phyloP scores from a whole-genome alignment of 2,888 invertebrate species.

The Oxyteleia sp. region DNA sequence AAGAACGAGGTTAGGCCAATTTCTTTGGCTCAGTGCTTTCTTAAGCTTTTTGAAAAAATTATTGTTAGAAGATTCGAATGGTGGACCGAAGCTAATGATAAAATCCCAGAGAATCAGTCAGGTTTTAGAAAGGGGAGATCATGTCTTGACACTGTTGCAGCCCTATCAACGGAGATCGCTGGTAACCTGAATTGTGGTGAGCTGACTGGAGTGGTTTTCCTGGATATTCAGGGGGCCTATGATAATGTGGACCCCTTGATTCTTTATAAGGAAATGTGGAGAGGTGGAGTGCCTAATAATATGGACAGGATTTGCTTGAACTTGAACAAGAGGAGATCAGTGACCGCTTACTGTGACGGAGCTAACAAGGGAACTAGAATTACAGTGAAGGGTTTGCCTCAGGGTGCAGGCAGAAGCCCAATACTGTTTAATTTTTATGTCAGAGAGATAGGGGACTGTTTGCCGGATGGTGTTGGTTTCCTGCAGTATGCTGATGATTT shows the following conservation, averaged over 20 bases:
- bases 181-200: too few relatives aligned
- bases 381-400: too few relatives aligned
- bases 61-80: conserved; percentile 8
- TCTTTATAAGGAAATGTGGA: conserved; percentile 29
- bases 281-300: too few relatives aligned
- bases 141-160: conserved; percentile 17
- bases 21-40: conserved; percentile 29
- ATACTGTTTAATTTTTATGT: too few relatives aligned
- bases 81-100: conserved; percentile 4
- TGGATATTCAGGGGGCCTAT: conserved; percentile 23
- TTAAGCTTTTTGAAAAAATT: conserved; percentile 55
- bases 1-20: conserved; percentile 15
- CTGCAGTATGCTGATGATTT: conserved; percentile 23
- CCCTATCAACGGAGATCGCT: conserved; percentile 28
- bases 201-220: not conserved
- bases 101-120: conserved; percentile 22
- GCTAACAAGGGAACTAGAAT: too few relatives aligned
- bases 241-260: conserved; percentile 17
- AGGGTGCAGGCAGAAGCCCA: too few relatives aligned
- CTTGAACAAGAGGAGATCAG: too few relatives aligned
- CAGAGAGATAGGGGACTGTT: too few relatives aligned
- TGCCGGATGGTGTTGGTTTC: too few relatives aligned
- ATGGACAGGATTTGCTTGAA: too few relatives aligned
- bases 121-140: conserved; percentile 55
- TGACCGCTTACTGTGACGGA: too few relatives aligned